Base-by-base conservation (phyloP, 2,888 invertebrate genomes). In the Julus scandinavius region DNA sequence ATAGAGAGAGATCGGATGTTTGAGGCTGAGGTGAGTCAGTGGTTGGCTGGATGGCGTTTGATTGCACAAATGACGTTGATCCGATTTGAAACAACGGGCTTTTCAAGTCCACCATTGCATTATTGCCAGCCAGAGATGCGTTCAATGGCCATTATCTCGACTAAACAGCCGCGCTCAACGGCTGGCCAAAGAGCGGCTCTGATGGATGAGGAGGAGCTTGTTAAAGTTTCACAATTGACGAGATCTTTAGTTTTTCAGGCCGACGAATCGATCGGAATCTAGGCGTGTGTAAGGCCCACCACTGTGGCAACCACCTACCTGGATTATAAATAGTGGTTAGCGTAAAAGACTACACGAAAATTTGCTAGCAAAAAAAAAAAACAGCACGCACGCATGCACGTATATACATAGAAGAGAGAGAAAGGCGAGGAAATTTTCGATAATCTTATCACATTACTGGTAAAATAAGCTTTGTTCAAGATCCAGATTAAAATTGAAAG, bases 1-100 rank as follows among this genome's bases (percentile, higher is more conserved):
- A 6, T 29, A 7, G 72, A n/a, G 58, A 72, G 72, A 72, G 72
- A 72, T 72, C 72, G 72, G 72, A 72, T 72, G 72, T 72, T 72
- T 72, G 72, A 72, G 72, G 72, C 72, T 72, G 72, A 72, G 72
- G 72, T 72, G 72, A 72, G 72, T 72, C 72, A 72, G 72, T 72
- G 20, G 20, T 6, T 20, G 7, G 41, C 4, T 45, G 41, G 41
- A 45, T 45, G 41, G 41, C 41, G 5, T 72, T 72, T 72, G 29
- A 72, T 72, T 29, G 72, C 72, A 29, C 29, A 1, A 6, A 29
- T 72, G 72, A 72, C 72, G 72, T 72, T 72, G 72, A 72, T 3
- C 72, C 72, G 29, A 20, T n/a, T 29, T 72, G 20, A 17, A 63
- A 63, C 58, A n/a, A n/a, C 3, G n/a, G 17, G 58, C 54, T 54